Evolutionary conservation across 2,888 invertebrate genomes (phyloP).

Genomic region (Coremacera marginata): DNA sequence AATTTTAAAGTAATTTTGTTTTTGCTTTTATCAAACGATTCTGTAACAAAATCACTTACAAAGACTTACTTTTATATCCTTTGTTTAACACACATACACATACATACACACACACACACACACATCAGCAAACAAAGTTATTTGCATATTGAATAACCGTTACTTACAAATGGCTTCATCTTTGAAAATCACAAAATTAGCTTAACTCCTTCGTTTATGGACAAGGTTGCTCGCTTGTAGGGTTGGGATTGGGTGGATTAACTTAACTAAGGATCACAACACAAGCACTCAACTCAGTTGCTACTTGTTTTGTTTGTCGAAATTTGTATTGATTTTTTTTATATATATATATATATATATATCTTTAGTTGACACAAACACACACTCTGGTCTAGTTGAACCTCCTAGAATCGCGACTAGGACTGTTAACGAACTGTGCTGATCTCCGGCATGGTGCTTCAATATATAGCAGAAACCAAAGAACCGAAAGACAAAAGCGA

Average conservation of each 20-base stretch:
- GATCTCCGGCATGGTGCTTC: conserved; percentile 63
- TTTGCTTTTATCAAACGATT: no score
- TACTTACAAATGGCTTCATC: conserved; percentile 69
- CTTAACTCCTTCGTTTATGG: neutral
- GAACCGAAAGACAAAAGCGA: conserved; percentile 46
- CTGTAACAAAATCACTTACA: no score
- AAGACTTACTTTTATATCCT: neutral
- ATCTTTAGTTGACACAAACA: conserved; percentile 46
- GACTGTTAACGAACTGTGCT: conserved; percentile 71
- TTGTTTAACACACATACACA: neutral
- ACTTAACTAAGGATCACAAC: conserved; percentile 23
- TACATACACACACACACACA: neutral
- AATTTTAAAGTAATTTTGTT: no score
- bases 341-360: neutral
- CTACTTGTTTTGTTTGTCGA: neutral
- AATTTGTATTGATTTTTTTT: neutral
- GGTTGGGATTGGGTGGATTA: neutral
- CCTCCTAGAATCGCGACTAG: conserved; percentile 70
- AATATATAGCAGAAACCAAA: conserved; percentile 65
- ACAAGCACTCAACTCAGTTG: neutral
- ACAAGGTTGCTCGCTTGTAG: neutral
- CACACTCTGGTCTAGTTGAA: conserved; percentile 60
- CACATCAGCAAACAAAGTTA: neutral
- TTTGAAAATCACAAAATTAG: conserved; percentile 57
- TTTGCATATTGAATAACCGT: conserved; percentile 13